These are phyloP conservation scores for Protodeltote pygarga DNA, from an alignment of 2,888 invertebrate genomes.

Conservation along the genomic window DNA sequence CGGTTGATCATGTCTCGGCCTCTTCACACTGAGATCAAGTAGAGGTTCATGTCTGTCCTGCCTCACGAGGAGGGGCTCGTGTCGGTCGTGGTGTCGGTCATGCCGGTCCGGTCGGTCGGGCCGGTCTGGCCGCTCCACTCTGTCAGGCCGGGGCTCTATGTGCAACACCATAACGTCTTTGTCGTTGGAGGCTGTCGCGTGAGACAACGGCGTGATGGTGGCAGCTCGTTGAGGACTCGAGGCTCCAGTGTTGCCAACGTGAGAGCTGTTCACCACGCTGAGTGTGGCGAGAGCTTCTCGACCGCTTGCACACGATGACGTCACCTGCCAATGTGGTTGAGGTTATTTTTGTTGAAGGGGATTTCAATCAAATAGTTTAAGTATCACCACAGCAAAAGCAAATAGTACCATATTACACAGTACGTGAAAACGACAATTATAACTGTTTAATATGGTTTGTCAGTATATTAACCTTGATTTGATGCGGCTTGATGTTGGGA, in stretches of 20 bases:
- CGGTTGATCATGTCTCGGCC: slow-evolving; percentile 56
- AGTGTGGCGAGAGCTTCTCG: slow-evolving; percentile 88
- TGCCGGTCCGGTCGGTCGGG: slow-evolving; percentile 58
- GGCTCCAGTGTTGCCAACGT: slow-evolving; percentile 65
- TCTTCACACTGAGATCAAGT: slow-evolving; percentile 63
- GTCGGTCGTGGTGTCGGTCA: slow-evolving; percentile 27
- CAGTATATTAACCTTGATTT: slow-evolving; percentile 59
- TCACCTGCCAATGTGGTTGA: slow-evolving; percentile 54
- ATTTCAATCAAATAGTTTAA: no score
- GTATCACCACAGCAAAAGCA: no score
- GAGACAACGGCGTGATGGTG: slow-evolving; percentile 89
- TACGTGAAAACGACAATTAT: no score
- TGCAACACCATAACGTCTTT: slow-evolving; percentile 89
- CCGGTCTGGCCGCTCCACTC: slow-evolving; percentile 89
- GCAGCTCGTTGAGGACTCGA: slow-evolving; percentile 77
- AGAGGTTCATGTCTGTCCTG: slow-evolving; percentile 60
- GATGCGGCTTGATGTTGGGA: slow-evolving; percentile 65
- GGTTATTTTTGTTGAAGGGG: neutral
- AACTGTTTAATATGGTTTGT: no score
- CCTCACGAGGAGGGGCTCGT: slow-evolving; percentile 47
- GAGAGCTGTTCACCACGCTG: slow-evolving; percentile 88
- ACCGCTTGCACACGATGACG: slow-evolving; percentile 59
- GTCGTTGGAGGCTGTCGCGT: slow-evolving; percentile 80
- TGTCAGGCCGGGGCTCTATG: slow-evolving; percentile 81
- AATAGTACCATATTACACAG: no score